These are phyloP conservation scores for Eilema depressum DNA, from an alignment of 2,888 invertebrate species.

Conservation along the genomic window DNA sequence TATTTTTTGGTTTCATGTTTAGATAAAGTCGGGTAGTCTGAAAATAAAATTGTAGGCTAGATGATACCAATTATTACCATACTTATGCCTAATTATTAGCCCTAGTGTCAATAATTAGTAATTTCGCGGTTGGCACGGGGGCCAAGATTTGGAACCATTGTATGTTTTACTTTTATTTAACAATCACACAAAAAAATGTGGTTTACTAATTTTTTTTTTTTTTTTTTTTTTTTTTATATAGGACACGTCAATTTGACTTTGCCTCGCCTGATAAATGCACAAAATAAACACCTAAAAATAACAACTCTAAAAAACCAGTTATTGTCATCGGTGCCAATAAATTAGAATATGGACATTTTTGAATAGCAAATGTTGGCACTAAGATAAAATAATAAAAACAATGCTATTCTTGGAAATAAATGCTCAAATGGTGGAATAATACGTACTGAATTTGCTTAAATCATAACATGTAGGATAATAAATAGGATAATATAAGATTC, in stretches of 20 bases:
- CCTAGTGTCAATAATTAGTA: conserved; percentile 14
- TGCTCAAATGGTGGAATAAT: background rate
- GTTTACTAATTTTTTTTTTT: background rate
- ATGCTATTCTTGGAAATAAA: background rate
- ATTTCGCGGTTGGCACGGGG: conserved; percentile 12
- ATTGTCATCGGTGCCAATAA: conserved; percentile 13
- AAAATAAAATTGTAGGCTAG: conserved; percentile 14
- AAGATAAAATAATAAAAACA: background rate
- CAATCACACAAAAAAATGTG: background rate
- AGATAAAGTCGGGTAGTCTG: conserved; percentile 12
- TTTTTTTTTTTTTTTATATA: too few species aligned
- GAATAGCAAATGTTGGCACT: conserved; percentile 12
- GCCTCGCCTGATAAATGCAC: too few species aligned
- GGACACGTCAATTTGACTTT: too few species aligned
- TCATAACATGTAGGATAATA: background rate
- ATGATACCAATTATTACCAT: conserved; percentile 15
- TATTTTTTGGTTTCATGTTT: conserved; percentile 11
- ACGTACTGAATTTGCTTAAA: background rate
- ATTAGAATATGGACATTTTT: conserved; percentile 15
- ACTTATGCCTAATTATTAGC: conserved; percentile 14
- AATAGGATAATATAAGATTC: background rate
- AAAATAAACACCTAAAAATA: conserved; percentile 3
- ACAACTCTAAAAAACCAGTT: conserved; percentile 2
- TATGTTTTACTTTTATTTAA: conserved; percentile 7
- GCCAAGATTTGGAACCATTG: conserved; percentile 12